A percentile compares a stretch with the other conserved stretches of the same genome.
phyloP scores from a whole-genome alignment of 1,140 invertebrate genomes.

The Wasmannia auropunctata region DNA sequence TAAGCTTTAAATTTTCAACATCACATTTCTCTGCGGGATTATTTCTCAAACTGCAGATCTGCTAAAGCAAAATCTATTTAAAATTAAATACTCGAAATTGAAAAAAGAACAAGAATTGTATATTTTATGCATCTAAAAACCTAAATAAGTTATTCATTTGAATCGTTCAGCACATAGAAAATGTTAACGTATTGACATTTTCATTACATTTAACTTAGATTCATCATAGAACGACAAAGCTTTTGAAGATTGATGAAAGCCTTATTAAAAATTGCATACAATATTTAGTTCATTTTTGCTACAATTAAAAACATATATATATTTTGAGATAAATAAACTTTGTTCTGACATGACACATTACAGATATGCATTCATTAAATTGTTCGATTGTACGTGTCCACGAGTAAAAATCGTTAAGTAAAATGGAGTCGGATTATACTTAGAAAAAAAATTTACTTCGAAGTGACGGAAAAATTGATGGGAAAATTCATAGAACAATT shows the following conservation, averaged over 20 bases:
- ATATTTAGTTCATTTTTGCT: background rate
- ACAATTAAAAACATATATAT: background rate
- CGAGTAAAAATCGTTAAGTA: background rate
- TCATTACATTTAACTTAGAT: background rate
- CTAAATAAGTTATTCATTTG: background rate
- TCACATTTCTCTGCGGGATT: background rate
- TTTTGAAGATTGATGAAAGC: background rate
- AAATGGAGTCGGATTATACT: background rate
- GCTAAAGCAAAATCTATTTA: background rate
- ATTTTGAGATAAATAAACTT: background rate
- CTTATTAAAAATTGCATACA: background rate
- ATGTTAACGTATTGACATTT: background rate
- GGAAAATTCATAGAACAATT: background rate
- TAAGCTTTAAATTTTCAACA: conserved; percentile 1
- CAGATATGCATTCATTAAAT: background rate
- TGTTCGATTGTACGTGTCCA: background rate
- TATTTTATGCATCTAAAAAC: background rate
- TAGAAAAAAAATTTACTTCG: background rate
- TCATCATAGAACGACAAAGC: background rate
- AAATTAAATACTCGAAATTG: background rate
- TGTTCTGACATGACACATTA: background rate
- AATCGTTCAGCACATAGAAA: background rate
- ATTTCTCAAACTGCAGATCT: background rate
- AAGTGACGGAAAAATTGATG: background rate
- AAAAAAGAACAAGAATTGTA: background rate